phyloP scores from a whole-genome alignment of 2,113 vertebrate genomes.

The Burhinus oedicnemus region DNA sequence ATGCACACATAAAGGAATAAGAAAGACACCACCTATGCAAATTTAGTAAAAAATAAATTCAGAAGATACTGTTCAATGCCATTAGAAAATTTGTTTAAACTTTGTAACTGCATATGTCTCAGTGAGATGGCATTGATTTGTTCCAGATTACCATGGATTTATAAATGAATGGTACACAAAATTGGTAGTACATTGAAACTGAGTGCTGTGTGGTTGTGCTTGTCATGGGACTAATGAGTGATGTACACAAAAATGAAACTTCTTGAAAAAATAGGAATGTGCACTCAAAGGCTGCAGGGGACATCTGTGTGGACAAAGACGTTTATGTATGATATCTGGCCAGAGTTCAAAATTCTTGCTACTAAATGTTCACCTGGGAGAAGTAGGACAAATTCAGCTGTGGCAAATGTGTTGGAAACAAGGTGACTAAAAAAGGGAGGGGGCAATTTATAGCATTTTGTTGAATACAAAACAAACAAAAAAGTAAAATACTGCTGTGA shows the following conservation, averaged over 20 bases:
- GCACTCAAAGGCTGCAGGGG: background rate
- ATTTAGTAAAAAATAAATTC: background rate
- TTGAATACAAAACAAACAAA: background rate
- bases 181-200: background rate
- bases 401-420: background rate
- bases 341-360: background rate
- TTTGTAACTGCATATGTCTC: background rate
- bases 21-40: background rate
- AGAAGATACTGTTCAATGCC: background rate
- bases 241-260: background rate
- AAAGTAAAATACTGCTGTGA: background rate
- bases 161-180: background rate
- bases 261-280: background rate
- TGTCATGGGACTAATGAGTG: background rate
- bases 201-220: background rate
- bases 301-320: background rate
- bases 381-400: background rate
- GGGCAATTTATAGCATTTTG: background rate
- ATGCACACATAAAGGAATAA: background rate
- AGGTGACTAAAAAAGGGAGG: background rate
- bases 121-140: background rate
- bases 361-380: background rate
- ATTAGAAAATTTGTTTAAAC: background rate
- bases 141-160: background rate
- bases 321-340: background rate